Base-by-base conservation (phyloP, 2,888 invertebrate species). In the Xylota segnis region DNA sequence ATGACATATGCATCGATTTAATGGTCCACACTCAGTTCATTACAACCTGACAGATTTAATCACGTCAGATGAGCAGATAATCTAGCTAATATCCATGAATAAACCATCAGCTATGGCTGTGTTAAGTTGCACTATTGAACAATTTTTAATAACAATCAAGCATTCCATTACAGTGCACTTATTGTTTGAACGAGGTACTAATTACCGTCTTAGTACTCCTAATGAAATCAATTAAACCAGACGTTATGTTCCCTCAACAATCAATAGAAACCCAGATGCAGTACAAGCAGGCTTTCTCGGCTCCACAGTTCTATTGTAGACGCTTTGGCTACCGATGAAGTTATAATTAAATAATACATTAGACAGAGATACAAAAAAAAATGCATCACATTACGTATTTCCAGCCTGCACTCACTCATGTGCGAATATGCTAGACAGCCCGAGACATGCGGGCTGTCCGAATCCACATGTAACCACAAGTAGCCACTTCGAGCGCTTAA, bases 391-490 rank as follows among this genome's bases (percentile, higher is more conserved):
- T 40, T 54, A 54, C 34, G 34, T 56, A 56, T 16, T 3, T 16
- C 66, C 7, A 14, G 10, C 16, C n/a, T 50, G 45, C n/a, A 37
- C 37, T 16, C n/a, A 14, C 18, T 56, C 23, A 54, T 61, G 32
- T 63, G 50, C 34, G 47, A 72, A 59, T 58, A 58, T 47, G 58
- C 50, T n/a, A 12, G 58, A 71, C 70, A 59, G 16, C 23, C 32
- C 52, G 65, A 79, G 81, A 81, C 74, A 74, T 61, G 18, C 81
- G 61, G 75, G 70, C 81, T 65, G 59, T 50, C 54, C 52, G 66
- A 52, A 66, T 37, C 75, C 54, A 70, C 63, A 72, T n/a, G n/a
- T 14, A 68, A 75, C 32, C 40, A 61, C 58, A 59, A 63, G 75
- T 43, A 70, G 58, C 58, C 27, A 43, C 27, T 40, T 47, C 68